Percentiles rank a stretch among this genome's conserved stretches.
Evolutionary conservation across 2,797 vertebrate genomes (phyloP).

Genomic region (Mus minutoides): DNA sequence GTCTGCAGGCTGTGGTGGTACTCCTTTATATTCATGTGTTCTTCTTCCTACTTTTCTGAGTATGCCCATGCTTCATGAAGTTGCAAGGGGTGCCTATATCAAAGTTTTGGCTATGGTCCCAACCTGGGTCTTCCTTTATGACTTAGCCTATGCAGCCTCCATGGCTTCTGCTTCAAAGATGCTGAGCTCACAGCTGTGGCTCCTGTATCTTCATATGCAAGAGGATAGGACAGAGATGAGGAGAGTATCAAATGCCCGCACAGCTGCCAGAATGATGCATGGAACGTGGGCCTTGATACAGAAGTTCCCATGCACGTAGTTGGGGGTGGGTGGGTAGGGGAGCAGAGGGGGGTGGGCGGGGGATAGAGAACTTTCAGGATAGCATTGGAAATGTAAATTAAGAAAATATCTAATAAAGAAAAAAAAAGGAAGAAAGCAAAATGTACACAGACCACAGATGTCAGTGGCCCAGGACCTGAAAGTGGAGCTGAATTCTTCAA

Average conservation of each 20-base stretch:
- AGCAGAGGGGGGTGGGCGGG: too few species aligned
- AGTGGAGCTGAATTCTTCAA: fast-evolving
- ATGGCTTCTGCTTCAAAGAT: constrained; percentile 76
- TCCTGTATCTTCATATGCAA: background rate
- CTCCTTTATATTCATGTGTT: constrained; percentile 86
- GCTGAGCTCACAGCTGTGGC: constrained; percentile 60
- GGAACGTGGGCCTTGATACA: background rate
- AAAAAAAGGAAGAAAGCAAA: too few species aligned
- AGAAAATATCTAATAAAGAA: too few species aligned
- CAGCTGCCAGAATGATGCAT: background rate
- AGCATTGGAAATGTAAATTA: too few species aligned
- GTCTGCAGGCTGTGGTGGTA: constrained; percentile 66
- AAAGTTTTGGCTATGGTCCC: constrained; percentile 82
- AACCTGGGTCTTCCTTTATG: constrained; percentile 81
- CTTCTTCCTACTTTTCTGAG: constrained; percentile 82
- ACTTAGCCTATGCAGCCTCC: background rate
- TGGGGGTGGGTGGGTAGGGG: too few species aligned
- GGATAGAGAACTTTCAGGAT: too few species aligned
- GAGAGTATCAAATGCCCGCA: background rate
- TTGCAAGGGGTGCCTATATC: constrained; percentile 82
- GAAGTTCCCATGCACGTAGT: background rate
- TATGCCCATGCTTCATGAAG: constrained; percentile 68
- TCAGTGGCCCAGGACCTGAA: fast-evolving
- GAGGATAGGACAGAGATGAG: too few species aligned
- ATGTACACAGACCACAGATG: fast-evolving